These are phyloP conservation scores for Callocephalon fimbriatum DNA, from an alignment of 2,113 vertebrate genomes.

Conservation along the genomic window DNA sequence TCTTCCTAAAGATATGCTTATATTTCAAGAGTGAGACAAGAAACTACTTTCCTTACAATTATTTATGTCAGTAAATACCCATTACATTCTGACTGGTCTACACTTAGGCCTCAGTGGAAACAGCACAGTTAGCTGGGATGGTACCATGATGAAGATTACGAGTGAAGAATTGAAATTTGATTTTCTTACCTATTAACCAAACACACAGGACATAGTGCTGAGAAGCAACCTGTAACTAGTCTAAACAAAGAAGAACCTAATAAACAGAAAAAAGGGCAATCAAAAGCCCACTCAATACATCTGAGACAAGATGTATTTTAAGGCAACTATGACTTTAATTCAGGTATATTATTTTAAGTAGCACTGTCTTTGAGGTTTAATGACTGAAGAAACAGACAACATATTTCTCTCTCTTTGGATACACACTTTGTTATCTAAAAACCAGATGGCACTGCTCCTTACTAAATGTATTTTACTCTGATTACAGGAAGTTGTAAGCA, in stretches of 20 bases:
- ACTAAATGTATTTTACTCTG: not conserved
- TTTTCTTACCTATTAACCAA: not conserved
- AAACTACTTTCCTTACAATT: not conserved
- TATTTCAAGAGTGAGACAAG: not conserved
- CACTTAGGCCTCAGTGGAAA: not conserved
- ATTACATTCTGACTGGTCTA: not conserved
- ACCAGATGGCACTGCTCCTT: not conserved
- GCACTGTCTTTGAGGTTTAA: not conserved
- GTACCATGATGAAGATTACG: not conserved
- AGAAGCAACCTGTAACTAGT: not conserved
- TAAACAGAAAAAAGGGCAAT: not conserved
- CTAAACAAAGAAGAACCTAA: not conserved
- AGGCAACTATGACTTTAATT: not conserved
- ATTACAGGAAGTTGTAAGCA: not conserved
- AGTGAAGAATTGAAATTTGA: not conserved
- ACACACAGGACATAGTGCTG: not conserved
- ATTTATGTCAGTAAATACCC: not conserved
- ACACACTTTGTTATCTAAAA: not conserved
- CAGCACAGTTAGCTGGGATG: not conserved
- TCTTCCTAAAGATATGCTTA: not conserved
- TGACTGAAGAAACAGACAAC: not conserved
- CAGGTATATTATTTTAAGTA: not conserved
- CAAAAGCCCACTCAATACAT: not conserved
- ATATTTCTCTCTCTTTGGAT: not conserved
- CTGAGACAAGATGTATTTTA: not conserved